phyloP scores from a whole-genome alignment of 2,888 invertebrate genomes.

The Cylindroiulus punctatus region DNA sequence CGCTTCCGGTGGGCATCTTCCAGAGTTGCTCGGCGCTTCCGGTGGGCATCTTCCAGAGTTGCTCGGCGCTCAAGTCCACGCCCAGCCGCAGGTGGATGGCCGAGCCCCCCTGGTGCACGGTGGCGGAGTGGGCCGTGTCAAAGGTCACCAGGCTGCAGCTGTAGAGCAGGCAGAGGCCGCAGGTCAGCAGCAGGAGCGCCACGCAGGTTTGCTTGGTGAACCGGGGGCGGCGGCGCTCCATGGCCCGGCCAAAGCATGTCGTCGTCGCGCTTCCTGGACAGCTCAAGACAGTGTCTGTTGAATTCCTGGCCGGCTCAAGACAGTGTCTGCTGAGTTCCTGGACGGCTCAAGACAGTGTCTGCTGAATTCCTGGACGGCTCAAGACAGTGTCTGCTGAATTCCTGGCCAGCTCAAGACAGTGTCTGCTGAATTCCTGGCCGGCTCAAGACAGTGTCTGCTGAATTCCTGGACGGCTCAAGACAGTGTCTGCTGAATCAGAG shows the following conservation, averaged over 20 bases:
- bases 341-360: no score
- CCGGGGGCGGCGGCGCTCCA: background rate
- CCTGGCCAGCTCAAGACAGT: background rate
- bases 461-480: background rate
- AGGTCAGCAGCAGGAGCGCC: background rate
- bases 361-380: no score
- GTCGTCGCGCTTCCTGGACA: background rate
- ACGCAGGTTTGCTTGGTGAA: background rate
- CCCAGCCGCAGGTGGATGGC: background rate
- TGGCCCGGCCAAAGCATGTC: conserved; percentile 11
- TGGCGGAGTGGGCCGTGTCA: background rate
- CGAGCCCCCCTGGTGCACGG: background rate
- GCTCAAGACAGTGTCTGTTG: background rate
- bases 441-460: no score
- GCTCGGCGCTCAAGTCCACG: background rate
- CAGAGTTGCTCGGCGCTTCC: background rate
- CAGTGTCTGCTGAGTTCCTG: no score
- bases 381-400: no score
- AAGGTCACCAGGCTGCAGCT: conserved; percentile 14
- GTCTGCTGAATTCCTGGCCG: background rate
- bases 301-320: no score
- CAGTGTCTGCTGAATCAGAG: background rate
- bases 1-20: background rate
- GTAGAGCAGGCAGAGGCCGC: background rate
- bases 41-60: background rate